A percentile compares a stretch with the other conserved stretches of the same genome.
Conservation (phyloP, 2,888 invertebrate genomes). For the Phymatocera aterrima region DNA sequence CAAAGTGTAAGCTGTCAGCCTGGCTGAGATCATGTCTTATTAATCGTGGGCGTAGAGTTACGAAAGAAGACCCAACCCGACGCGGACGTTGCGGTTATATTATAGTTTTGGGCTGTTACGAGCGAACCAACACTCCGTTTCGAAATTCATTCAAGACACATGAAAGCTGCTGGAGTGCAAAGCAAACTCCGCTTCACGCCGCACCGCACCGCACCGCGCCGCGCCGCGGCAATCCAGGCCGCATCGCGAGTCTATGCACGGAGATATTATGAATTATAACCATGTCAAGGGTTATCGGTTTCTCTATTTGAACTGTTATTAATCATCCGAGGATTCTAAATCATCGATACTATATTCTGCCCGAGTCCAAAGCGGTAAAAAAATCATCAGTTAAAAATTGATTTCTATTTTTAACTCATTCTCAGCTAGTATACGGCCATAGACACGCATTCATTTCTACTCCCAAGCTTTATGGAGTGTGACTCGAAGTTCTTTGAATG, state of each 20-base stretch:
- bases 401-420: no score
- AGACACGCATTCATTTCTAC: no score
- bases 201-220: neutral
- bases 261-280: slow-evolving; percentile 8
- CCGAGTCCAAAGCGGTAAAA: no score
- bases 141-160: slow-evolving; percentile 19
- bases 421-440: no score
- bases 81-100: neutral
- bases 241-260: neutral
- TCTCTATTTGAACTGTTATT: slow-evolving; percentile 12
- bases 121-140: neutral
- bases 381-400: no score
- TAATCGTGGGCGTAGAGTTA: slow-evolving; percentile 15
- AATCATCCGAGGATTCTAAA: neutral
- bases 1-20: slow-evolving; percentile 22
- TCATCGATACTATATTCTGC: no score
- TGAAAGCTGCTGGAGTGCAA: neutral
- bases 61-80: slow-evolving; percentile 17
- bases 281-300: slow-evolving; percentile 32
- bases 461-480: no score
- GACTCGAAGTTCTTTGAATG: no score
- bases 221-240: neutral
- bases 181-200: slow-evolving; percentile 6
- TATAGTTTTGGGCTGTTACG: slow-evolving; percentile 16
- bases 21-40: neutral